phyloP scores from a whole-genome alignment of 2,888 invertebrate genomes.

The Sphaerophoria rueppellii region DNA sequence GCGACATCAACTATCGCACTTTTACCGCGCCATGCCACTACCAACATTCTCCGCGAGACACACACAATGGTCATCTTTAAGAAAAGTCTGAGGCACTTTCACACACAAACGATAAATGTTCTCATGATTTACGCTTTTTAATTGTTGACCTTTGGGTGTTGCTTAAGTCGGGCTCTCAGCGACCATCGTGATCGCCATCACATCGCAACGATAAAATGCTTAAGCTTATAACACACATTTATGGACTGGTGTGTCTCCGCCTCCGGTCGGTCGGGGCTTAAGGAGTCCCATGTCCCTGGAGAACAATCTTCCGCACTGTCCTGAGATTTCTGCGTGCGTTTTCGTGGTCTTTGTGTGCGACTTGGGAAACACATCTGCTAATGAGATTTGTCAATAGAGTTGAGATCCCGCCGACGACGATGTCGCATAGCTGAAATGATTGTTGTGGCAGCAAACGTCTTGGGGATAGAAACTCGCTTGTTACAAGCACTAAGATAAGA shows the following conservation, averaged over 20 bases:
- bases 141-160: slow-evolving; percentile 63
- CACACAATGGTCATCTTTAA: slow-evolving; percentile 39
- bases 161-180: neutral
- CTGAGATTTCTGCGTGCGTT: neutral
- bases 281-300: slow-evolving; percentile 22
- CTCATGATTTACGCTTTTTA: slow-evolving; percentile 65
- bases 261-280: neutral
- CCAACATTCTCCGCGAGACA: neutral
- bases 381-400: slow-evolving; percentile 66
- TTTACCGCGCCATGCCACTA: neutral
- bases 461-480: slow-evolving; percentile 6
- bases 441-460: slow-evolving; percentile 11
- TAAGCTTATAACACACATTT: slow-evolving; percentile 25
- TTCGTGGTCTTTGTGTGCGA: neutral
- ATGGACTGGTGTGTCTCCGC: slow-evolving; percentile 5
- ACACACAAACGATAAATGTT: slow-evolving; percentile 15
- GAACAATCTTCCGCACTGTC: slow-evolving; percentile 63
- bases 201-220: slow-evolving; percentile 3
- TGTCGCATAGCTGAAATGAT: slow-evolving; percentile 1
- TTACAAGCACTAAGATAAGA: slow-evolving; percentile 1
- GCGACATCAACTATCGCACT: slow-evolving; percentile 67
- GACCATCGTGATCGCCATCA: neutral
- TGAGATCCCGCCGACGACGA: slow-evolving; percentile 30
- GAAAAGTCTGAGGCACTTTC: slow-evolving; percentile 11
- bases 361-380: slow-evolving; percentile 48